Evolutionary conservation across 2,888 invertebrate genomes (phyloP).

Genomic region (Polia nebulosa): DNA sequence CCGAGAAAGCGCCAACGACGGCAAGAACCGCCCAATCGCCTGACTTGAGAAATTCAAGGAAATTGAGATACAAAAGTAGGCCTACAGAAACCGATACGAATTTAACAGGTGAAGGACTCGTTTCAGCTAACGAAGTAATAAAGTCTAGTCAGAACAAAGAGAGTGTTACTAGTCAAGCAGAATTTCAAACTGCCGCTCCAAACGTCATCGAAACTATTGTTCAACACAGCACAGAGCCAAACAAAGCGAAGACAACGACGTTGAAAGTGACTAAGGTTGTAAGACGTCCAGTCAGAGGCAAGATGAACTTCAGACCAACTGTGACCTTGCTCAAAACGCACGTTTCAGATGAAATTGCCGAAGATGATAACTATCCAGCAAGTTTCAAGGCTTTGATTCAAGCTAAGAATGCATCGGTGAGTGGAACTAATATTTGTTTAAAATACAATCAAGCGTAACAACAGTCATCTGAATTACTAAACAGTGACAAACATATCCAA

Average conservation of each 20-base stretch:
- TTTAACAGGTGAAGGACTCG: slow-evolving; percentile 82
- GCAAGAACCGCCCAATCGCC: slow-evolving; percentile 71
- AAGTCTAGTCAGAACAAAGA: slow-evolving; percentile 85
- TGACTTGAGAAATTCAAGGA: slow-evolving; percentile 80
- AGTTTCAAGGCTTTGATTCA: slow-evolving; percentile 92
- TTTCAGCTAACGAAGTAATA: slow-evolving; percentile 76
- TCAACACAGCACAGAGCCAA: slow-evolving; percentile 77
- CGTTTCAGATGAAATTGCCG: slow-evolving; percentile 89
- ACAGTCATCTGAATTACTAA: neutral
- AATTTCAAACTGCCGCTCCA: slow-evolving; percentile 72
- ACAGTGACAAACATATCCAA: neutral
- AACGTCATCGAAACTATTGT: slow-evolving; percentile 71
- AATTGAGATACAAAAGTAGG: slow-evolving; percentile 82
- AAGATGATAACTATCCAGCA: slow-evolving; percentile 93
- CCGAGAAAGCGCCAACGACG: slow-evolving; percentile 81
- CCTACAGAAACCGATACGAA: slow-evolving; percentile 84
- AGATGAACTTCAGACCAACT: slow-evolving; percentile 73
- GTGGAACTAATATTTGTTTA: slow-evolving; percentile 52
- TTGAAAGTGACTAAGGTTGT: slow-evolving; percentile 79
- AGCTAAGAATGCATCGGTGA: slow-evolving; percentile 90
- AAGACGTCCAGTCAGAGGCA: slow-evolving; percentile 80
- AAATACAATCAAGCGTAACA: neutral
- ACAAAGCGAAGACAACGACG: slow-evolving; percentile 75
- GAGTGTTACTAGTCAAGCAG: slow-evolving; percentile 81
- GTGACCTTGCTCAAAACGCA: slow-evolving; percentile 70